Conservation (phyloP, 2,888 invertebrate species). For the Mesorhabditis belari region DNA sequence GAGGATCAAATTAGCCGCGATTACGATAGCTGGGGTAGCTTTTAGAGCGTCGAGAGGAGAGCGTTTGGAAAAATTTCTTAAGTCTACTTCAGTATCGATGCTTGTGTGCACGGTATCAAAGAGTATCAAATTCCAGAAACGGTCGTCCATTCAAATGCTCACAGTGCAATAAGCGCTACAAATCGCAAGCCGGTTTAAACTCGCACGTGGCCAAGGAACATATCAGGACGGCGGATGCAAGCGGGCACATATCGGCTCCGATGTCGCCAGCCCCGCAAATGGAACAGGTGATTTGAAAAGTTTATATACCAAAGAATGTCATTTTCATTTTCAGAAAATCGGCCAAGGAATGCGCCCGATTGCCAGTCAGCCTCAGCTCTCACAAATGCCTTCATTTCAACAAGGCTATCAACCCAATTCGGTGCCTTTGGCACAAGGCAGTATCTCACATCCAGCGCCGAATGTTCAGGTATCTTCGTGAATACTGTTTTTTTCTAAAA, state of each 20-base stretch:
- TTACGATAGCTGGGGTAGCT: too few relatives aligned
- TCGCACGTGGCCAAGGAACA: slow-evolving; percentile 24
- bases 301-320: background rate
- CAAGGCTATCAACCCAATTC: too few relatives aligned
- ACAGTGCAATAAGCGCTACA: slow-evolving; percentile 26
- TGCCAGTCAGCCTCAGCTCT: background rate
- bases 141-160: slow-evolving; percentile 17
- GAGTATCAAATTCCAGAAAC: too few relatives aligned
- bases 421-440: background rate
- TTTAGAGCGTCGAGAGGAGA: too few relatives aligned
- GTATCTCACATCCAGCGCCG: too few relatives aligned
- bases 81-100: too few relatives aligned
- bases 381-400: too few relatives aligned
- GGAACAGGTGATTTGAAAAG: background rate
- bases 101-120: too few relatives aligned
- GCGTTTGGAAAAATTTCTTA: too few relatives aligned
- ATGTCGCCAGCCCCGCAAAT: background rate
- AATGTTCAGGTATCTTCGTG: too few relatives aligned
- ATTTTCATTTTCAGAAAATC: background rate
- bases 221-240: background rate
- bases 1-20: too few relatives aligned
- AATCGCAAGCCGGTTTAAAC: slow-evolving; percentile 20
- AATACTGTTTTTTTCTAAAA: too few relatives aligned
- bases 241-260: background rate
- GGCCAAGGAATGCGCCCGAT: background rate